A percentile compares a stretch with the other conserved stretches of the same genome.
phyloP scores from a whole-genome alignment of 2,888 invertebrate genomes.

The Xylota sylvarum region DNA sequence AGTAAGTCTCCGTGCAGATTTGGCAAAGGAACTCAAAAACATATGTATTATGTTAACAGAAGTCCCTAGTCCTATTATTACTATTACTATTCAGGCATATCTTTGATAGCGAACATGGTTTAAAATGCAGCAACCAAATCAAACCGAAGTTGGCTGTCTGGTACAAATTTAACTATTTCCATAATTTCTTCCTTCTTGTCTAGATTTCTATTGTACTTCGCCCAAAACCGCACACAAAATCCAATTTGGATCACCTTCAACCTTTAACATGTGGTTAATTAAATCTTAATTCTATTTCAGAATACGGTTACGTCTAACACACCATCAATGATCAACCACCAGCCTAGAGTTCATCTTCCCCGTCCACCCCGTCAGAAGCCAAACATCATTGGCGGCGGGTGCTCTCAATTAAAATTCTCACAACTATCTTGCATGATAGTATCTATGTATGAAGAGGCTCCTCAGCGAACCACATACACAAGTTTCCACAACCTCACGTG shows the following conservation, averaged over 20 bases:
- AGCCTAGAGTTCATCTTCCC: background rate
- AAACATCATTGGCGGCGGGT: background rate
- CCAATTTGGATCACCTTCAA: background rate
- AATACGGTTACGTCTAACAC: background rate
- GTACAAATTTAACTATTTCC: too few relatives aligned
- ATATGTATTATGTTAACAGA: too few relatives aligned
- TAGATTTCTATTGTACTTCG: background rate
- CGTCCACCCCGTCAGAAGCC: background rate
- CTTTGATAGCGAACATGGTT: too few relatives aligned
- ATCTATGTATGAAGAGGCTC: background rate
- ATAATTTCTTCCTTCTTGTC: too few relatives aligned
- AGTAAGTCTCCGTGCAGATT: too few relatives aligned
- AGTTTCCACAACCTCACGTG: constrained; percentile 1
- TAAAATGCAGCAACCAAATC: too few relatives aligned
- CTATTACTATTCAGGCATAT: too few relatives aligned
- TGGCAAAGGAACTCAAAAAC: too few relatives aligned
- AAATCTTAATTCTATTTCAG: background rate
- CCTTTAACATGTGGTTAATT: background rate
- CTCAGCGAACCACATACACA: constrained; percentile 3
- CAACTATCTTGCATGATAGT: constrained; percentile 1
- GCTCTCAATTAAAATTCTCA: constrained; percentile 10
- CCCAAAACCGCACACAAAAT: background rate
- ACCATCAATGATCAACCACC: background rate
- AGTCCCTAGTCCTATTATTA: too few relatives aligned
- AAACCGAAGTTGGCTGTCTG: too few relatives aligned